phyloP scores from a whole-genome alignment of 1,140 invertebrate genomes.

The Drosophila serrata region DNA sequence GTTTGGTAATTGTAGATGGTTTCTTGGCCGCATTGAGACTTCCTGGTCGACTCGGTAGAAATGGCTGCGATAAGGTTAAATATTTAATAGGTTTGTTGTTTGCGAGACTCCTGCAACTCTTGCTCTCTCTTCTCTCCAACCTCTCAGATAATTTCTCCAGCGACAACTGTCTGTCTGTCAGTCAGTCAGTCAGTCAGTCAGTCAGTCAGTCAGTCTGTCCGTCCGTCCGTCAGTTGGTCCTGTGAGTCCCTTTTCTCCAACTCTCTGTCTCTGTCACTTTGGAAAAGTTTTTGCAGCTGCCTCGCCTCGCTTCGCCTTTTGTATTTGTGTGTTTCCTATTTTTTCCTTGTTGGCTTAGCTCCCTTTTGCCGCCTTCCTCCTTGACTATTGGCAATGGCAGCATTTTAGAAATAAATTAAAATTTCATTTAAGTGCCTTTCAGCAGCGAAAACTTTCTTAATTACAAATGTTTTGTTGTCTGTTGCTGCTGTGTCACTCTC shows the following conservation, averaged over 20 bases:
- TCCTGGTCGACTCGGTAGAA: slow-evolving; percentile 40
- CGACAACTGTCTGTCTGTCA: slow-evolving; percentile 47
- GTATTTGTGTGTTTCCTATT: slow-evolving; percentile 46
- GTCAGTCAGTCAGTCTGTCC: slow-evolving; percentile 22
- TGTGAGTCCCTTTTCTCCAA: slow-evolving; percentile 17
- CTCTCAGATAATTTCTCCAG: slow-evolving; percentile 45
- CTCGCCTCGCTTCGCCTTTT: slow-evolving; percentile 18
- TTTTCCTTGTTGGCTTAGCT: slow-evolving; percentile 27
- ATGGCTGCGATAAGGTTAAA: slow-evolving; percentile 76
- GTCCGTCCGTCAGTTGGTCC: slow-evolving; percentile 15
- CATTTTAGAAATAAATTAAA: slow-evolving; percentile 83
- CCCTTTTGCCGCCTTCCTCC: slow-evolving; percentile 30
- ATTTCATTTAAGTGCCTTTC: slow-evolving; percentile 81
- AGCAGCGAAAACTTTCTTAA: slow-evolving; percentile 76
- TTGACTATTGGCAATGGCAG: slow-evolving; percentile 64
- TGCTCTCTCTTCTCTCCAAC: not conserved
- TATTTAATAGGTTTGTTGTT: slow-evolving; percentile 68
- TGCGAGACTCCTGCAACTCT: slow-evolving; percentile 35
- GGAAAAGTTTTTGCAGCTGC: slow-evolving; percentile 58
- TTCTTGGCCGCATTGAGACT: slow-evolving; percentile 50
- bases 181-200: slow-evolving; percentile 21
- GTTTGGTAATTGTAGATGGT: slow-evolving; percentile 36
- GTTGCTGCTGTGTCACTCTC: slow-evolving; percentile 14
- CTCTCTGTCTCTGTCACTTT: slow-evolving; percentile 58
- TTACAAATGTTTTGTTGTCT: slow-evolving; percentile 73